Percentiles rank a stretch among this genome's conserved stretches.
phyloP scores from a whole-genome alignment of 2,797 vertebrate genomes.

The Silurus lanzhouensis region DNA sequence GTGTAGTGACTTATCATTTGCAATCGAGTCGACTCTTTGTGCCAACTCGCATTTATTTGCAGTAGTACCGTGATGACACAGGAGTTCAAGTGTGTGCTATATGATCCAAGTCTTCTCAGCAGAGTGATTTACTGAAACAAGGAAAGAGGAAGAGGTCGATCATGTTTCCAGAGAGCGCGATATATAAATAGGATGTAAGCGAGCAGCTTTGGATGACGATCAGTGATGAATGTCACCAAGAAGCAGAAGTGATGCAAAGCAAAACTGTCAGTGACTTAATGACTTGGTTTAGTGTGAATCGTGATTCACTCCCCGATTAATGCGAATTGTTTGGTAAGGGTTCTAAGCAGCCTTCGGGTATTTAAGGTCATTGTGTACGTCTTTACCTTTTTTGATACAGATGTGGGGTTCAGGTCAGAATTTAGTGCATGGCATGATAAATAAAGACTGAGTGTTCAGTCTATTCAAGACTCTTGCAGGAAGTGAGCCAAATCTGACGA shows the following conservation, averaged over 20 bases:
- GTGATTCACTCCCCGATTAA: background rate
- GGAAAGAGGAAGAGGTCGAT: background rate
- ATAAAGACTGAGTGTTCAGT: too few species aligned
- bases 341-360: background rate
- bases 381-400: too few species aligned
- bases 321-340: background rate
- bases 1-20: background rate
- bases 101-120: background rate
- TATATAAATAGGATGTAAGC: background rate
- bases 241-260: slow-evolving; percentile 8
- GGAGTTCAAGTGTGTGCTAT: background rate
- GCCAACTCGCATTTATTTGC: background rate
- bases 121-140: background rate
- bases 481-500: background rate
- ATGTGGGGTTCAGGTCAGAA: background rate
- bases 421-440: background rate
- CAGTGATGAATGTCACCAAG: background rate
- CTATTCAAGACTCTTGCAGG: background rate
- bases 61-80: background rate
- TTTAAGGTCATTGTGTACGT: background rate
- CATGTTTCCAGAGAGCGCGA: background rate
- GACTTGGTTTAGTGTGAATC: background rate
- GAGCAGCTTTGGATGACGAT: background rate
- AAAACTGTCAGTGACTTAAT: background rate
- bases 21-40: background rate